Base-by-base conservation (phyloP, 92 coral and sea anemone genomes). In the Bergia puertoricense region DNA sequence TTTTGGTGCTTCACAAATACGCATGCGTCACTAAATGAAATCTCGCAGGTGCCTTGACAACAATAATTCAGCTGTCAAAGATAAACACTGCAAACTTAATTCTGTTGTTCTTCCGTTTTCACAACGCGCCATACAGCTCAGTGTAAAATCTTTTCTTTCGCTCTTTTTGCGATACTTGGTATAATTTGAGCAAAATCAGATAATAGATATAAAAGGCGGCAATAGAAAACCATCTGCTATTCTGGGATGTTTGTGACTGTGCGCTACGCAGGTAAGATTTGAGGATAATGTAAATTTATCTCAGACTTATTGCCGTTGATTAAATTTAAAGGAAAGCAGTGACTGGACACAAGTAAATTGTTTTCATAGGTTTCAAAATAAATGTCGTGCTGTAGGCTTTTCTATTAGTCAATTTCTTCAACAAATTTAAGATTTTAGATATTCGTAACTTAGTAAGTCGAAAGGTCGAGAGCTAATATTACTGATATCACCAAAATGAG, bases 201-300 rank as follows among this genome's bases (percentile, higher is more conserved):
- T 45, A 69, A 37, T 8, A 43, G 9, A 20, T 37, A 51, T 30
- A 30, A 30, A 30, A 30, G 23, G 48, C 13, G 87, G 37, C 36
- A 59, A 41, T 59, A 59, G 22, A 23, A 20, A 16, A 1, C 2
- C 80, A 14, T 76, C 46, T 18, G 7, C 51, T 10, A 81, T 14
- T 8, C 16, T 20, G 30, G 38, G 46, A 65, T 96, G 98, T 96
- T 96, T 86, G 90, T 96, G 44, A 96, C 96, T 20, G 98, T 96
- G 11, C 88, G 92, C 2, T 94, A 92, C 86, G 98, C 95, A 94
- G 98, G 98, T 96, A 78, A 80, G 98, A 13, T 9, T 16, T 62
- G 14, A 10, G 39, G 42, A 30, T 77, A 9, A 46, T 38, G 5
- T 45, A 22, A 67, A 77, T 23, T 50, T 89, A 78, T 85, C 30